Conservation (phyloP, 2,113 vertebrate species). For the Lophotis ruficrista region DNA sequence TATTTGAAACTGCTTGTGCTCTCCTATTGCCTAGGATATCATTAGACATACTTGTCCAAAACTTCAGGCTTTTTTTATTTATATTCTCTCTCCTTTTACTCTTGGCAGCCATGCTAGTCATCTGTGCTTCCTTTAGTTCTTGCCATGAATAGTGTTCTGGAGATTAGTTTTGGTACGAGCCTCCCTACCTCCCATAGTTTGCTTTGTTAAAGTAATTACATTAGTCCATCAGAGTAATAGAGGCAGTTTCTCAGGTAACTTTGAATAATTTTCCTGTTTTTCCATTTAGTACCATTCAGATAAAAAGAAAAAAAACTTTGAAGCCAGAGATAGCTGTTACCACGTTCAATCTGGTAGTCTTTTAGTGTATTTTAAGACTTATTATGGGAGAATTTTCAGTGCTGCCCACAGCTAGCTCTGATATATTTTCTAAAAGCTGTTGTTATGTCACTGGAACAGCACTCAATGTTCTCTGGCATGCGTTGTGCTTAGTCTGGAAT, state of each 20-base stretch:
- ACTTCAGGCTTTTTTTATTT: not conserved
- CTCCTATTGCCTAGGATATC: not conserved
- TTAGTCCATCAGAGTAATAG: not conserved
- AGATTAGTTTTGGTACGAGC: not conserved
- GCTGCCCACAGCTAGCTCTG: not conserved
- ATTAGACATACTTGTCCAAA: not conserved
- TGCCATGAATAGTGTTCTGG: not conserved
- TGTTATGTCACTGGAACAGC: not conserved
- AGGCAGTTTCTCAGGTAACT: not conserved
- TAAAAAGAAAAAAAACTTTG: not conserved
- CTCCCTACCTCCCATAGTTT: not conserved
- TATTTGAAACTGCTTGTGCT: not conserved
- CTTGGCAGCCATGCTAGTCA: not conserved
- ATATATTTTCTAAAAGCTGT: not conserved
- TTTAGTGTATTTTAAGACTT: not conserved
- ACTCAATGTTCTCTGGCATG: not conserved
- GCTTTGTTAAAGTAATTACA: not conserved
- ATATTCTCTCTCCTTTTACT: not conserved
- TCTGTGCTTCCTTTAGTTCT: not conserved
- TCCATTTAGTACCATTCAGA: not conserved
- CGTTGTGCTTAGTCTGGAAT: not conserved
- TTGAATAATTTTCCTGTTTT: not conserved
- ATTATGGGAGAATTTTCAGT: not conserved
- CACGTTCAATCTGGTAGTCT: not conserved
- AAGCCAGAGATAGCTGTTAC: not conserved